A percentile compares a stretch with the other conserved stretches of the same genome.
phyloP scores from a whole-genome alignment of 2,113 vertebrate species.

The Taurulus bubalis region DNA sequence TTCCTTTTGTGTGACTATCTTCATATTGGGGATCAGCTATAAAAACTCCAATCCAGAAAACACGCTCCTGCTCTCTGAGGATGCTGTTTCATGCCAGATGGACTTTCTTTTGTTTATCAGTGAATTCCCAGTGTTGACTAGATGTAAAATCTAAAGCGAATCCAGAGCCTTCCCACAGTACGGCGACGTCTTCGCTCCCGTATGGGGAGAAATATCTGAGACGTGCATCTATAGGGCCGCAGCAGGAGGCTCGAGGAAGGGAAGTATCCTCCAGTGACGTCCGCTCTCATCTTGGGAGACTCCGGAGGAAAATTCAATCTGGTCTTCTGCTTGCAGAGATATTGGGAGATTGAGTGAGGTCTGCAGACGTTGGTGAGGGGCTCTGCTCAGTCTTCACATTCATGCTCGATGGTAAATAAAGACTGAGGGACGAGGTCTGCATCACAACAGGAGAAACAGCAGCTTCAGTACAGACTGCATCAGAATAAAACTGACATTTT shows the following conservation, averaged over 20 bases:
- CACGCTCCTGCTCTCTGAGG: slow-evolving; percentile 49
- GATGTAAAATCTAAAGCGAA: slow-evolving; percentile 64
- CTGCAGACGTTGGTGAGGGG: slow-evolving; percentile 60
- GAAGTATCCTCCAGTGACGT: slow-evolving; percentile 62
- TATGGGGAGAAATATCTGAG: slow-evolving; percentile 63
- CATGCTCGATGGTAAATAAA: slow-evolving; percentile 52
- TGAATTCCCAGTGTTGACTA: slow-evolving; percentile 59
- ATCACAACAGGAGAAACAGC: slow-evolving; percentile 46
- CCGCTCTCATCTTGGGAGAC: slow-evolving; percentile 71
- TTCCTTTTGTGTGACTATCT: slow-evolving; percentile 67
- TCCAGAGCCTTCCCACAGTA: slow-evolving; percentile 38
- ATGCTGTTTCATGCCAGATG: slow-evolving; percentile 51
- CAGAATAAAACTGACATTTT: slow-evolving; percentile 6
- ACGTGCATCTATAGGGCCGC: slow-evolving; percentile 53
- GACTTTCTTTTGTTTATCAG: slow-evolving; percentile 70
- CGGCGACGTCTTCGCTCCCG: not conserved
- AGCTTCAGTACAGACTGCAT: not conserved
- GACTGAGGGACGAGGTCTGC: slow-evolving; percentile 35
- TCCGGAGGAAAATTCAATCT: slow-evolving; percentile 76
- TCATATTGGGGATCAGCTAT: slow-evolving; percentile 56
- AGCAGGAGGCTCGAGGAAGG: slow-evolving; percentile 39
- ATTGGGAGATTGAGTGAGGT: slow-evolving; percentile 73
- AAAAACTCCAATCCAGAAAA: slow-evolving; percentile 62
- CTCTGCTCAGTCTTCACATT: slow-evolving; percentile 55
- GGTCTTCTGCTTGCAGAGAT: slow-evolving; percentile 74